phyloP scores from a whole-genome alignment of 53 echinoderm and acorn worm species.

The Astropecten irregularis region DNA sequence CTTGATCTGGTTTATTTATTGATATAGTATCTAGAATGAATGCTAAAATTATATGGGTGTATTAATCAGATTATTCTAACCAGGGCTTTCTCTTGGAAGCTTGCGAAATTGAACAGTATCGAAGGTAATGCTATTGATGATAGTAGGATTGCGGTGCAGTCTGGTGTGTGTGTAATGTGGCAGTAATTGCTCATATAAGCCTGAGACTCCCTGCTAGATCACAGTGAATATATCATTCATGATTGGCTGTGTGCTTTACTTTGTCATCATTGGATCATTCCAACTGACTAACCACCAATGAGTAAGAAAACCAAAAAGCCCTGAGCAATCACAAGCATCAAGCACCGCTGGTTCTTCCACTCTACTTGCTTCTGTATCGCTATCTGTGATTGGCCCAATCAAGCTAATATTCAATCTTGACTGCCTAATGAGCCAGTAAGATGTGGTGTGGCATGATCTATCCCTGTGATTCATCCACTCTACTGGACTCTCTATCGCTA shows the following conservation, averaged over 20 bases:
- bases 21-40: no score
- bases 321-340: constrained; percentile 32
- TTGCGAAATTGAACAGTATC: not conserved
- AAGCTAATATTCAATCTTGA: constrained; percentile 41
- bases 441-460: no score
- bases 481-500: no score
- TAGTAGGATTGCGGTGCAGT: not conserved
- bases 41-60: no score
- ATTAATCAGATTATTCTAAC: not conserved
- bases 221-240: not conserved
- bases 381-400: constrained; percentile 42
- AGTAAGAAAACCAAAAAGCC: constrained; percentile 1
- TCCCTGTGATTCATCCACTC: no score
- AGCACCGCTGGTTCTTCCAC: constrained; percentile 37
- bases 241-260: constrained; percentile 22
- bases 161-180: not conserved
- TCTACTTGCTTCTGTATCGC: constrained; percentile 28
- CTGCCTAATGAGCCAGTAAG: no score
- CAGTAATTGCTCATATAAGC: constrained; percentile 32
- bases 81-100: not conserved
- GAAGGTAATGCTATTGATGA: not conserved
- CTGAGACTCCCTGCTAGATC: not conserved
- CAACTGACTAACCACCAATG: constrained; percentile 21
- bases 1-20: no score
- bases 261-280: constrained; percentile 42